Evolutionary conservation across 2,113 vertebrate species (phyloP), one percentile per base, ranked within the genome.

Genomic region (Saccopteryx bilineata): DNA sequence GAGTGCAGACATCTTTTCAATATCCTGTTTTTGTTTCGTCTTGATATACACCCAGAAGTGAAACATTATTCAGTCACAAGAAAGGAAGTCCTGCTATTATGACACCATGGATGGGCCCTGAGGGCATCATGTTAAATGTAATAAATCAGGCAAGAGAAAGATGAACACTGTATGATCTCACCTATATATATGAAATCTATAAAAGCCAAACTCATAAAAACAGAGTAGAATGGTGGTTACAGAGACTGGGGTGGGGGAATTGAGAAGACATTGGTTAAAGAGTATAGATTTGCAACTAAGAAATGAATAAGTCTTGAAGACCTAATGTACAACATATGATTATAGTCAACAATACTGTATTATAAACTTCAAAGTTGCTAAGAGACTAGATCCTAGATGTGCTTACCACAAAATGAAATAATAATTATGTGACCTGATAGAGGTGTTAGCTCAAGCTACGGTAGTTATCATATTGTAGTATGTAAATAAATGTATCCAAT

Each of bases 101-200:
- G 39, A 15, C 33, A 28, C 13, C 68, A 2, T 0, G 4, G 26
- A 31, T 1, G 78, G 76, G 33, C 28, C 58, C 4, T 0, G 23
- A 2, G 7, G 21, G 12, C 76, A 5, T 7, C 7, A 9, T 1
- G 21, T 19, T 0, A 2, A n/a, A 68, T 4, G 68, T 58, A 68
- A 24, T 4, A 19, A 74, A 28, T 24, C n/a, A 48, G 17, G n/a
- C 7, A 11, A 17, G 65, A 87, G 68, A 17, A 24, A 58, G 68
- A 33, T 17, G 17, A 26, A 1, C 61, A 17, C n/a, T 0, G 0
- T 4, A 9, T 2, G 15, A 66, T 6, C 21, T 33, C 33, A 56
- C 2, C 17, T 19, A 0, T 8, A 4, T 8, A 4, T 2, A 48
- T 6, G 1, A 12, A 6, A 24, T 46, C 28, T 13, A 19, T 1